phyloP scores from a whole-genome alignment of 53 echinoderm and acorn worm species.

The Arbacia lixula region DNA sequence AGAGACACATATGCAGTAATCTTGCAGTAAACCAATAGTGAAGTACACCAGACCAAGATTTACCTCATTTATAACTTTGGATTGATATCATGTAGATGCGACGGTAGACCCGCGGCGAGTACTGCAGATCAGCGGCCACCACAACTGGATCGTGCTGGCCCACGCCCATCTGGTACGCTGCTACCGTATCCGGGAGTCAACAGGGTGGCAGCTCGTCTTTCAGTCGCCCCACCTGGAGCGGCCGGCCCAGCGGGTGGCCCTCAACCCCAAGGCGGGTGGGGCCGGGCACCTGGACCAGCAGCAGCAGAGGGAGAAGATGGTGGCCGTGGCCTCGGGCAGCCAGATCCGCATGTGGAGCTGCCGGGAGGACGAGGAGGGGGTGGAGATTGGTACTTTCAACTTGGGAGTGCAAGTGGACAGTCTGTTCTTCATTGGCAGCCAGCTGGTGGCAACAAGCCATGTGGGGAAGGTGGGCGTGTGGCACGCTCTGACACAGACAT shows the following conservation, averaged over 20 bases:
- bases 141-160: conserved; percentile 95
- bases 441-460: conserved; percentile 96
- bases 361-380: conserved; percentile 74
- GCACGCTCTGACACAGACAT: conserved; percentile 97
- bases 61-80: no score
- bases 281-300: conserved; percentile 74
- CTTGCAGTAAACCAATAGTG: no score
- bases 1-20: no score
- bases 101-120: conserved; percentile 84
- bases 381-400: conserved; percentile 88
- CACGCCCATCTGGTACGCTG: conserved; percentile 94
- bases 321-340: conserved; percentile 94
- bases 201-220: conserved; percentile 92
- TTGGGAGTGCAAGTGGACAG: conserved; percentile 91
- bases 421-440: conserved; percentile 97
- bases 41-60: no score
- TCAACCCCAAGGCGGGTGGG: conserved; percentile 84
- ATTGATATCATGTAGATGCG: conserved; percentile 41
- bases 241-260: conserved; percentile 87
- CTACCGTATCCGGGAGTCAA: conserved; percentile 98
- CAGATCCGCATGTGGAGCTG: conserved; percentile 97
- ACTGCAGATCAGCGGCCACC: conserved; percentile 81
- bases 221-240: conserved; percentile 87
- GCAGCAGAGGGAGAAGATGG: conserved; percentile 95
- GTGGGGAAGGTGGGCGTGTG: conserved; percentile 97